phyloP scores from a whole-genome alignment of 2,797 vertebrate genomes.

The Poecile montanus region DNA sequence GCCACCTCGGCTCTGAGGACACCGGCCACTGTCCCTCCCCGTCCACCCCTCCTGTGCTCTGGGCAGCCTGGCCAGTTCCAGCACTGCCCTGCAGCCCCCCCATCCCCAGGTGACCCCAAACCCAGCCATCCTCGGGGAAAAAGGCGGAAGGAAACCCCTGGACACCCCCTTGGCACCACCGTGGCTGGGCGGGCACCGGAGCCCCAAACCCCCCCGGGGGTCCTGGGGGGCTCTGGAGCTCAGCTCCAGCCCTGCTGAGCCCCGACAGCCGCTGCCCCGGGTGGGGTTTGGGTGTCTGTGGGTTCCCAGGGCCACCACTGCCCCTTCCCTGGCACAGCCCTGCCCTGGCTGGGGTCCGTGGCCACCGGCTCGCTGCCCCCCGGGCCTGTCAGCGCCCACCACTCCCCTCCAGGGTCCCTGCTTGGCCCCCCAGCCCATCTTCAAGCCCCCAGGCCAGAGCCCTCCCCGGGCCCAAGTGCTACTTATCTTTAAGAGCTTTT shows the following conservation, averaged over 20 bases:
- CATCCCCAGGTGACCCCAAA: not conserved
- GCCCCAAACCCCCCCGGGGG: not conserved
- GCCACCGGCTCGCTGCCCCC: not conserved
- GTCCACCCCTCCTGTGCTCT: not conserved
- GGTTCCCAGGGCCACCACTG: rapidly evolving
- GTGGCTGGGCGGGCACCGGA: rapidly evolving
- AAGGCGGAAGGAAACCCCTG: not conserved
- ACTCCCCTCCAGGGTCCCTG: rapidly evolving
- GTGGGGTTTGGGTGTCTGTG: not conserved
- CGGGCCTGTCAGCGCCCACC: rapidly evolving
- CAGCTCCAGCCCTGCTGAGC: not conserved
- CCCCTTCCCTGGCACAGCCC: not conserved
- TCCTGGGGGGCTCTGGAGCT: not conserved
- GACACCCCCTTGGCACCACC: not conserved
- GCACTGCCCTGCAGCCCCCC: not conserved
- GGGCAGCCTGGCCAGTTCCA: not conserved
- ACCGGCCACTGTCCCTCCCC: not conserved
- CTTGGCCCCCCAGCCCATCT: not conserved
- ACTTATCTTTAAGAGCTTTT: constrained; percentile 67
- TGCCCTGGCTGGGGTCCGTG: not conserved
- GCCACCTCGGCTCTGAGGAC: not conserved
- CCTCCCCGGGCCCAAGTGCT: constrained; percentile 49
- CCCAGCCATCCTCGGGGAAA: not conserved
- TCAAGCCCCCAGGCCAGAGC: constrained; percentile 14
- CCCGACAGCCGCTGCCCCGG: rapidly evolving